Base-by-base conservation (phyloP, 2,113 vertebrate genomes). In the Scophthalmus maximus region DNA sequence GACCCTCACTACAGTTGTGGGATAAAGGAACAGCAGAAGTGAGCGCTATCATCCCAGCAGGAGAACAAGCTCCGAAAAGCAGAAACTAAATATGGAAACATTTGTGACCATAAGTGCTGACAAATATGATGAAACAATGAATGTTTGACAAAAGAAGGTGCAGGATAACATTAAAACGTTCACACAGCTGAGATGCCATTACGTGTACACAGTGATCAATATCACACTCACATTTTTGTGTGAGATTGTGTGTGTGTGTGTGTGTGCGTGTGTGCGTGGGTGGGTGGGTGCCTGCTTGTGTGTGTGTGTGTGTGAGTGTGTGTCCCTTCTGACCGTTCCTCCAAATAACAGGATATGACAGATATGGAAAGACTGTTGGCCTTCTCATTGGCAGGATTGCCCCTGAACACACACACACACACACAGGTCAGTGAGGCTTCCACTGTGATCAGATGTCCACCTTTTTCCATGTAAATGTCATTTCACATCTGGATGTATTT, bases 291-390 rank as follows among this genome's bases (percentile, higher is more conserved):
- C n/a, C n/a, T n/a, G n/a, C n/a, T n/a, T 8, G 50, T 49, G 26
- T 53, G 3, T 6, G 22, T 49, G 29, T 60, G 8, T 25, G 52
- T 8, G 58, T 8, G 17, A 5, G 8, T 55, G 8, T 30, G 51
- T 55, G 29, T 46, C 38, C 14, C 23, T 47, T 23, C 49, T 40
- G 42, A 46, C 17, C 7, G 42, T 58, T 75, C 44, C 15, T 61
- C 29, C 57, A 62, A 23, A 53, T 59, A 78, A 87, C 81, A 89
- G 89, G 83, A 88, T 76, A 23, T 76, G 72, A 66, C 32, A 66
- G 67, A 78, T 68, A 79, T 82, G 81, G 83, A 84, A 78, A 86
- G 77, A 66, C 63, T 82, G 50, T 20, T 20, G 57, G 29, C 42
- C 11, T 8, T 66, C 61, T 79, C 30, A 38, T 47, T 52, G 36